A percentile compares a stretch with the other conserved stretches of the same genome.
phyloP scores from a whole-genome alignment of 2,797 vertebrate species.

The Odontamblyopus lacepedii region DNA sequence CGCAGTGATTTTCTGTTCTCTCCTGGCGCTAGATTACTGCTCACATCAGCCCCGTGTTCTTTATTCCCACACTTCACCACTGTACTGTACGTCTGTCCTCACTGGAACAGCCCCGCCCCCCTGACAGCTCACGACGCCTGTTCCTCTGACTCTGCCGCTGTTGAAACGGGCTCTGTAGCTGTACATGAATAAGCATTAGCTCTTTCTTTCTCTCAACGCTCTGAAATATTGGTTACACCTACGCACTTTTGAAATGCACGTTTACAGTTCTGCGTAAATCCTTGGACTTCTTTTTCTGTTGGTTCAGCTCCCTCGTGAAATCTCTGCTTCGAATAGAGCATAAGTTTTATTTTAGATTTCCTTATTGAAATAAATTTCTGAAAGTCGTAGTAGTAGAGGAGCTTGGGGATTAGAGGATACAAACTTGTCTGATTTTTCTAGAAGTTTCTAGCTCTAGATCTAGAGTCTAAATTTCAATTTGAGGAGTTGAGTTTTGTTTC shows the following conservation, averaged over 20 bases:
- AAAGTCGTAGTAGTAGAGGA: too few species aligned
- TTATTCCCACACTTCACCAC: conserved; percentile 15
- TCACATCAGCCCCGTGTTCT: conserved; percentile 19
- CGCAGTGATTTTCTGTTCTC: conserved; percentile 18
- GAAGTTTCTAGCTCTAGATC: too few species aligned
- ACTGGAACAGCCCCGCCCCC: conserved; percentile 3
- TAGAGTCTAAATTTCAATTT: too few species aligned
- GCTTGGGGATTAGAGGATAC: too few species aligned
- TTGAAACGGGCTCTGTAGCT: conserved; percentile 1
- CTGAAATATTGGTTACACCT: not conserved
- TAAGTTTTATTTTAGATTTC: too few species aligned
- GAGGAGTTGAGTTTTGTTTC: too few species aligned
- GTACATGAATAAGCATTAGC: not conserved
- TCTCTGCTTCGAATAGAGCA: too few species aligned
- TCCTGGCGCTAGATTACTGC: not conserved
- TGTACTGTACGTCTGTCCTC: conserved; percentile 9
- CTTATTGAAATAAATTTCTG: too few species aligned
- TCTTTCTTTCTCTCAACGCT: not conserved
- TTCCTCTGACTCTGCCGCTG: conserved; percentile 5
- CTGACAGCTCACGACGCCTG: conserved; percentile 21
- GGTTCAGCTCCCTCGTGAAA: not conserved
- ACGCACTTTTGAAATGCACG: not conserved
- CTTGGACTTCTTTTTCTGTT: not conserved
- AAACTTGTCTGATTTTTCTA: too few species aligned
- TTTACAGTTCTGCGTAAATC: not conserved